These are phyloP conservation scores for Pangasius djambal DNA, from an alignment of 2,797 vertebrate species.

Conservation along the genomic window DNA sequence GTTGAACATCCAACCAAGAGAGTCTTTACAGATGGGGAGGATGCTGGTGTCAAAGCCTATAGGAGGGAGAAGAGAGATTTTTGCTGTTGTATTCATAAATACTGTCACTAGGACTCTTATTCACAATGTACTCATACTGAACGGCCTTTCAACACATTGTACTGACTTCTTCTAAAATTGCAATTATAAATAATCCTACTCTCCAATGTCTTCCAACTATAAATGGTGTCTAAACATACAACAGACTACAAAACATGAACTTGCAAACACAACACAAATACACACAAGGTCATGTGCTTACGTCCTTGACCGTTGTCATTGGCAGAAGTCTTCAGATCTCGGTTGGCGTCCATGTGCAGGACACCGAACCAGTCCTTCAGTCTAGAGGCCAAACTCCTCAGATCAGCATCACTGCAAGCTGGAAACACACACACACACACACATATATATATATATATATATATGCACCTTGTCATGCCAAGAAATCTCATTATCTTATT, in stretches of 20 bases:
- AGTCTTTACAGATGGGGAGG: constrained; percentile 96
- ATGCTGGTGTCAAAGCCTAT: constrained; percentile 97
- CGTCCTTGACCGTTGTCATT: constrained; percentile 71
- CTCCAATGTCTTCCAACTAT: background rate
- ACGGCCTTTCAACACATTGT: background rate
- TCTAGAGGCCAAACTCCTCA: constrained; percentile 86
- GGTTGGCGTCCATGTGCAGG: constrained; percentile 88
- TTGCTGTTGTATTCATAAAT: background rate
- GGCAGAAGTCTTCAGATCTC: constrained; percentile 75
- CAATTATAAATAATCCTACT: background rate
- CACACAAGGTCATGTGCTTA: constrained; percentile 61
- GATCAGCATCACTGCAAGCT: constrained; percentile 80
- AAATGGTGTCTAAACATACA: background rate
- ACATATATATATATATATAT: constrained; percentile 6
- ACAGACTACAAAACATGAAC: constrained; percentile 19
- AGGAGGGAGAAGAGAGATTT: constrained; percentile 17
- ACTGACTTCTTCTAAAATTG: background rate
- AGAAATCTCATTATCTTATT: constrained; percentile 15
- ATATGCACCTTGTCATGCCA: constrained; percentile 18
- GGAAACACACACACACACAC: constrained; percentile 47
- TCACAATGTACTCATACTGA: background rate
- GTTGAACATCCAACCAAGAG: constrained; percentile 99
- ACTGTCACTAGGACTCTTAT: background rate
- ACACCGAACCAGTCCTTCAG: constrained; percentile 96
- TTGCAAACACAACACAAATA: background rate